A percentile compares a stretch with the other conserved stretches of the same genome.
Evolutionary conservation across 2,888 invertebrate genomes (phyloP).

Genomic region (Eudemis profundana): DNA sequence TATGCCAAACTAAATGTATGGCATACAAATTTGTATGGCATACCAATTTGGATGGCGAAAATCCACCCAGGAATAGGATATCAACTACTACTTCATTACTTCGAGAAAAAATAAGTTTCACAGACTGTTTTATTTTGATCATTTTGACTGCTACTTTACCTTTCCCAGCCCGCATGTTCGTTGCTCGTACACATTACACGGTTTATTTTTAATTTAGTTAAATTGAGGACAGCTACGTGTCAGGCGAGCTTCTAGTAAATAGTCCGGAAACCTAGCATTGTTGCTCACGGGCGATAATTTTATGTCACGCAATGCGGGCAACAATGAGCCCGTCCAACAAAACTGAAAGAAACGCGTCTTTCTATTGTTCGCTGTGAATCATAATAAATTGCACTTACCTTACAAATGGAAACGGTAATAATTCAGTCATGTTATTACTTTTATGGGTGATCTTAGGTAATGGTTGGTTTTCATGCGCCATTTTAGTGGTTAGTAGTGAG

Average conservation of each 20-base stretch:
- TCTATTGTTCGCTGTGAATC: constrained; percentile 39
- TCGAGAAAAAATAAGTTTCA: neutral
- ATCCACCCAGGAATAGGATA: too few species aligned
- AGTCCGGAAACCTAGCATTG: constrained; percentile 40
- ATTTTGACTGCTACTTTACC: neutral
- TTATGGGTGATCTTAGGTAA: neutral
- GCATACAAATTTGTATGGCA: too few species aligned
- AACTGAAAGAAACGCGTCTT: constrained; percentile 40
- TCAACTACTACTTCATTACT: neutral
- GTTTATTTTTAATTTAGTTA: constrained; percentile 36
- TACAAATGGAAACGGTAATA: constrained; percentile 25
- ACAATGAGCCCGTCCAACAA: constrained; percentile 35
- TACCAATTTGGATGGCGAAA: too few species aligned
- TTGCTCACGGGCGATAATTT: constrained; percentile 38
- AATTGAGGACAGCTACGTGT: constrained; percentile 41
- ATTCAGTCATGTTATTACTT: neutral
- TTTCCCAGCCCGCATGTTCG: constrained; percentile 19
- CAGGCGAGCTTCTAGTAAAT: constrained; percentile 38
- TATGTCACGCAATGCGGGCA: constrained; percentile 40
- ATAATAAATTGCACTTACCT: constrained; percentile 41
- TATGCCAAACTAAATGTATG: too few species aligned
- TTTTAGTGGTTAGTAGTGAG: neutral
- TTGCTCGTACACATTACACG: constrained; percentile 28
- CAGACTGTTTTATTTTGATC: constrained; percentile 36
- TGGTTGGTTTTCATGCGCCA: constrained; percentile 2